phyloP scores from a whole-genome alignment of 2,113 vertebrate species.

The Psophia crepitans region DNA sequence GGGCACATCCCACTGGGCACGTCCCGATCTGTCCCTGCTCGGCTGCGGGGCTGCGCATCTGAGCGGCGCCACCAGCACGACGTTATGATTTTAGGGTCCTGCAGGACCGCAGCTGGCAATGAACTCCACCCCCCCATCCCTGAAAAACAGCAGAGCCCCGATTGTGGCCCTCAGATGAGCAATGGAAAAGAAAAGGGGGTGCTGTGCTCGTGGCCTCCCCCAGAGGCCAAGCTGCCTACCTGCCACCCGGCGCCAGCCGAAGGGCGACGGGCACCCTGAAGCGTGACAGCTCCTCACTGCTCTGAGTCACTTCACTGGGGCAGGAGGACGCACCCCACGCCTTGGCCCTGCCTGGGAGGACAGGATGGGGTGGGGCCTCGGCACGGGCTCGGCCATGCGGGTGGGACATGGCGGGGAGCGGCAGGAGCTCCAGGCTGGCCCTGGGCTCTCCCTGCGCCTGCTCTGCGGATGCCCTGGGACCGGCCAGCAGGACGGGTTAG shows the following conservation, averaged over 20 bases:
- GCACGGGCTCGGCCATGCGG: neutral
- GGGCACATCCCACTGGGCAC: neutral
- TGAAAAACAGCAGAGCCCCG: neutral
- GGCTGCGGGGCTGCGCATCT: neutral
- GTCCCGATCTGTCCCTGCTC: neutral
- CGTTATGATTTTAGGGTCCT: neutral
- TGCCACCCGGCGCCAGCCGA: rapidly evolving
- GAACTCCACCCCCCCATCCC: neutral
- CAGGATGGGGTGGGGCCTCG: neutral
- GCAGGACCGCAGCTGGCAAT: neutral
- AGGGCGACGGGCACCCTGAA: neutral
- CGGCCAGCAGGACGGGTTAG: neutral
- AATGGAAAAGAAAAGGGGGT: neutral
- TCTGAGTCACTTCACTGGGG: neutral
- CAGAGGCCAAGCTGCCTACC: neutral
- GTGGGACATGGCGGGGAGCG: rapidly evolving
- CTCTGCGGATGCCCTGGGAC: rapidly evolving
- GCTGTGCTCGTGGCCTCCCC: neutral
- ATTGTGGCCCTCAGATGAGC: neutral
- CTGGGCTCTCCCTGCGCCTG: neutral
- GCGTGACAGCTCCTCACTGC: rapidly evolving
- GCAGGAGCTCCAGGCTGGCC: neutral
- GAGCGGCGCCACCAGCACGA: neutral
- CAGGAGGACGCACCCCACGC: neutral
- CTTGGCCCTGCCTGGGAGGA: neutral